Conservation (phyloP, 35 echinoderm and acorn worm species). For the Apostichopus parvimensis region DNA sequence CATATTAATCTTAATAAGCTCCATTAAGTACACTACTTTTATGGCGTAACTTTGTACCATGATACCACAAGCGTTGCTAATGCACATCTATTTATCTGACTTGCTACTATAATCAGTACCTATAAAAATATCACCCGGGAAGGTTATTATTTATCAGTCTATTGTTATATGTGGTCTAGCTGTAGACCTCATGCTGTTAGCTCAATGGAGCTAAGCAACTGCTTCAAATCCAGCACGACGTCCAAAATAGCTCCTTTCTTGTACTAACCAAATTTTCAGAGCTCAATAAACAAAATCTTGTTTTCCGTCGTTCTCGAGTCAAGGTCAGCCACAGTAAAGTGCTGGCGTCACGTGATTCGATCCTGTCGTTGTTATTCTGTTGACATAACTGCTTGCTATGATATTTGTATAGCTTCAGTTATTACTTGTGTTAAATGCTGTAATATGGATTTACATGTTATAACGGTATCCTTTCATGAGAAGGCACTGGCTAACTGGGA, state of each 20-base stretch:
- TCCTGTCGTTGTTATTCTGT: background rate
- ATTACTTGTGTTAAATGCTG: background rate
- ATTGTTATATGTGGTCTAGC: background rate
- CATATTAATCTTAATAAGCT: too few species aligned
- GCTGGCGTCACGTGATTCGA: background rate
- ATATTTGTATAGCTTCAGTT: background rate
- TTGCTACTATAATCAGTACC: background rate
- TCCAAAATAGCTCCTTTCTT: background rate
- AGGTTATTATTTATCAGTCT: background rate
- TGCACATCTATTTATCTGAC: background rate
- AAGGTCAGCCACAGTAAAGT: background rate
- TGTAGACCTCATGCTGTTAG: background rate
- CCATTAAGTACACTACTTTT: background rate
- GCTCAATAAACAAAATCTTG: background rate
- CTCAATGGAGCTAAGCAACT: background rate
- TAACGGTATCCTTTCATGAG: conserved; percentile 13
- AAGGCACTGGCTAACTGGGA: background rate
- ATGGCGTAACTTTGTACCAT: background rate
- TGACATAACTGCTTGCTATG: background rate
- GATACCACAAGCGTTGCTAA: background rate
- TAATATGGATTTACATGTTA: conserved; percentile 15
- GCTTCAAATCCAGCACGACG: background rate
- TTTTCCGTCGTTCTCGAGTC: background rate
- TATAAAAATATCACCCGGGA: background rate
- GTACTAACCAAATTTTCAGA: background rate